phyloP scores from a whole-genome alignment of 2,797 vertebrate species.

The Centroberyx gerrardi region DNA sequence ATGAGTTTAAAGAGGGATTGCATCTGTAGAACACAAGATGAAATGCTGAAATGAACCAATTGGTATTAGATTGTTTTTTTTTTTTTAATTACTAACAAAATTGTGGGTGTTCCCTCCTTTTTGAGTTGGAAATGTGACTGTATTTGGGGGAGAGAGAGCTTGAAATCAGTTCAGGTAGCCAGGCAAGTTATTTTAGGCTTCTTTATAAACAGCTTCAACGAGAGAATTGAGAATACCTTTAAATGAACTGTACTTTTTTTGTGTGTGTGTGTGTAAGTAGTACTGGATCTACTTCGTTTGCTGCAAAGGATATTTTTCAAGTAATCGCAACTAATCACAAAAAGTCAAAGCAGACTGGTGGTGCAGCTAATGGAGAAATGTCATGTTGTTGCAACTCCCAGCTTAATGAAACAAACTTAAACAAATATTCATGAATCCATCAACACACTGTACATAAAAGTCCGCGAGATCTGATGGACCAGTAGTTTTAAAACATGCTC shows the following conservation, averaged over 20 bases:
- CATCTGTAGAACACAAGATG: background rate
- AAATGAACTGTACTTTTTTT: constrained; percentile 36
- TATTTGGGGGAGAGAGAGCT: background rate
- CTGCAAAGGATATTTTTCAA: constrained; percentile 47
- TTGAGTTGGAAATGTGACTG: background rate
- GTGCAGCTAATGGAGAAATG: constrained; percentile 66
- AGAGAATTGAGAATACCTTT: constrained; percentile 25
- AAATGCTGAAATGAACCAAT: background rate
- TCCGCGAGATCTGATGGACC: constrained; percentile 85
- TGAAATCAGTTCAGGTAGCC: constrained; percentile 38
- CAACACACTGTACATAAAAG: constrained; percentile 74
- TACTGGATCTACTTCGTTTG: constrained; percentile 30
- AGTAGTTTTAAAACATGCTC: constrained; percentile 87
- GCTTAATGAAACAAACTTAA: constrained; percentile 82
- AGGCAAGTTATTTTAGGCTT: constrained; percentile 79
- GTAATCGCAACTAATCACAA: constrained; percentile 44
- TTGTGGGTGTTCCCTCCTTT: background rate
- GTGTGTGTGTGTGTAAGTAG: background rate
- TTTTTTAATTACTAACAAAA: background rate
- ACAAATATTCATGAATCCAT: constrained; percentile 61
- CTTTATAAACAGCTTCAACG: constrained; percentile 53
- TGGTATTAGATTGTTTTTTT: background rate
- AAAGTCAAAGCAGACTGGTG: constrained; percentile 30
- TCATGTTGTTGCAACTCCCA: constrained; percentile 56
- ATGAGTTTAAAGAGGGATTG: background rate